Percentiles rank a stretch among this genome's conserved stretches.
These are phyloP conservation scores for Chironomus tepperi DNA, from an alignment of 1,140 invertebrate genomes.

Conservation along the genomic window DNA sequence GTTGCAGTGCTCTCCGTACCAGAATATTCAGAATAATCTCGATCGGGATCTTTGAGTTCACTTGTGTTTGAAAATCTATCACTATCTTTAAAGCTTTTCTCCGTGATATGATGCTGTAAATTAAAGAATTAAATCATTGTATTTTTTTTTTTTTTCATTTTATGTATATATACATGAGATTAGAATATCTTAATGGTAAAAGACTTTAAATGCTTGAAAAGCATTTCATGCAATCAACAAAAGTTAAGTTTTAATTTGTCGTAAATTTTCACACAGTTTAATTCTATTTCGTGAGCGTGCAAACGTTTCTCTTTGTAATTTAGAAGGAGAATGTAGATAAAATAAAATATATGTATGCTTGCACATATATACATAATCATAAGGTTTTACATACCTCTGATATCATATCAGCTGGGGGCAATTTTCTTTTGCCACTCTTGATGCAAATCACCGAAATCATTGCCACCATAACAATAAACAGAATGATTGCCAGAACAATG, in stretches of 20 bases:
- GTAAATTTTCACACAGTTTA: slow-evolving; percentile 22
- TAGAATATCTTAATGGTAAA: too few species aligned
- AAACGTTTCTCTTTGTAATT: neutral
- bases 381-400: slow-evolving; percentile 28
- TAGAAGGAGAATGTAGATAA: slow-evolving; percentile 5
- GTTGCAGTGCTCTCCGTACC: slow-evolving; percentile 33
- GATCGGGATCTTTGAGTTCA: slow-evolving; percentile 80
- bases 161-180: too few species aligned
- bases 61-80: slow-evolving; percentile 84
- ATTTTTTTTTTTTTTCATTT: too few species aligned
- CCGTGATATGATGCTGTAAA: slow-evolving; percentile 47
- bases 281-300: slow-evolving; percentile 33
- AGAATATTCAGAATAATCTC: slow-evolving; percentile 49
- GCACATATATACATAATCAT: neutral
- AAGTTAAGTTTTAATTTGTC: slow-evolving; percentile 12
- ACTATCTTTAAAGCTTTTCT: slow-evolving; percentile 75
- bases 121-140: slow-evolving; percentile 1
- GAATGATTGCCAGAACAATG: slow-evolving; percentile 20
- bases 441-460: slow-evolving; percentile 36
- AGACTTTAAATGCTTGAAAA: too few species aligned
- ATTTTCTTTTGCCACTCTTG: slow-evolving; percentile 36
- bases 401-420: slow-evolving; percentile 38
- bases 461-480: slow-evolving; percentile 34
- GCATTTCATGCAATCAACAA: neutral
- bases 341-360: neutral